Evolutionary conservation across 2,113 vertebrate species (phyloP).

Genomic region (Dryoscopus gambensis): DNA sequence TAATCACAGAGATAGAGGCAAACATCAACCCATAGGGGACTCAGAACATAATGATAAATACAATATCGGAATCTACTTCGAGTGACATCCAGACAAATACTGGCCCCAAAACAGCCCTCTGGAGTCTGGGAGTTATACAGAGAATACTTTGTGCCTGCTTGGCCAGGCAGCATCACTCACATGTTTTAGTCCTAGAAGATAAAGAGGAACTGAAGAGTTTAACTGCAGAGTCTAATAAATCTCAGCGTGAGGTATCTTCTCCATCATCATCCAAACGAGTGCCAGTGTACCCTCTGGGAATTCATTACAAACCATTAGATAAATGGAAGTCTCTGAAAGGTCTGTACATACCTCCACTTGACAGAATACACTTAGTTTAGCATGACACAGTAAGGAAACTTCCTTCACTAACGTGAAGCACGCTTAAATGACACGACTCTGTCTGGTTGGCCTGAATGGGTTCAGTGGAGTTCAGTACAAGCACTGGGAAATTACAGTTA

Average conservation of each 20-base stretch:
- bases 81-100: conserved; percentile 75
- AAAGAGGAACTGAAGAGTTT: conserved; percentile 69
- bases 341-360: conserved; percentile 67
- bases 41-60: conserved; percentile 74
- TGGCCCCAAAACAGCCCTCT: conserved; percentile 71
- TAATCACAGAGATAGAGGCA: conserved; percentile 76
- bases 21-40: conserved; percentile 71
- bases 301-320: conserved; percentile 62
- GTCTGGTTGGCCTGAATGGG: conserved; percentile 63
- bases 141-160: conserved; percentile 70
- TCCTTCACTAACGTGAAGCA: conserved; percentile 69
- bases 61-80: conserved; percentile 72
- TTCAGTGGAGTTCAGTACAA: conserved; percentile 67
- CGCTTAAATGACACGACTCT: conserved; percentile 61
- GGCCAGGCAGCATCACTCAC: conserved; percentile 72
- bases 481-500: conserved; percentile 66
- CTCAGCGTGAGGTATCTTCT: conserved; percentile 73
- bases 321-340: conserved; percentile 66
- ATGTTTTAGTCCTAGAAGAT: conserved; percentile 72
- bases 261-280: conserved; percentile 60
- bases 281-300: conserved; percentile 67
- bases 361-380: conserved; percentile 73
- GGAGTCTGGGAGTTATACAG: conserved; percentile 67
- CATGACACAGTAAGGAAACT: conserved; percentile 70
- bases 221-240: conserved; percentile 72